Base-by-base conservation (phyloP, 2,888 invertebrate genomes). In the Theretra japonica region DNA sequence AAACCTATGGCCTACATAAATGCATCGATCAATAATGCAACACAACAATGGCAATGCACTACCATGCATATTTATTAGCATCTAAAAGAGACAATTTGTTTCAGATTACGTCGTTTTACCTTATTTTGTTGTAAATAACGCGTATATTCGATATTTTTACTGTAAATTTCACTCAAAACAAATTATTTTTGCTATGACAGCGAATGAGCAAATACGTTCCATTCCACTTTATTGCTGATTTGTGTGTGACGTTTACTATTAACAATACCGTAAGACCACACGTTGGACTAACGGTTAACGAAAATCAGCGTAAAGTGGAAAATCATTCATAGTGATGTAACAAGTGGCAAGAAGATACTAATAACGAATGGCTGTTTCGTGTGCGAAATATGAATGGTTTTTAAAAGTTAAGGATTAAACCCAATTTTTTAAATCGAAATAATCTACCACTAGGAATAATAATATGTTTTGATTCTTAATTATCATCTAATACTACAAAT, bases 21-120 rank as follows among this genome's bases (percentile, higher is more conserved):
- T 65, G 65, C 48, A 65, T 41, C 65, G 65, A 65, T 65, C 65
- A 17, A 65, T 65, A 65, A 65, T 65, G 65, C 65, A 65, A 65
- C 23, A 23, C 8, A 48, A 65, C 41, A 41, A 41, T 48, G 23
- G 21, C 21, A 65, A 23, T 65, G 65, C 65, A 65, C 5, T 48
- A 15, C 2, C 17, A 21, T 48, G 23, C 21, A 0, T 7, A 62
- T 33, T 41, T 21, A 57, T 30, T 28, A n/a, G 11, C 33, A 33
- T 21, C 4, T 48, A 65, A 15, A 15, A 6, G 23, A 23, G 21
- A 48, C 23, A 23, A 65, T 15, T 17, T 25, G 4, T 17, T 41
- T 17, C 5, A 17, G 11, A 23, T 6, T 6, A 17, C 4, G 17
- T 17, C 5, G 1, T 23, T 23, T 48, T 65, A 65, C 65, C 65